phyloP scores from a whole-genome alignment of 2,113 vertebrate species.

The Sturnus vulgaris region DNA sequence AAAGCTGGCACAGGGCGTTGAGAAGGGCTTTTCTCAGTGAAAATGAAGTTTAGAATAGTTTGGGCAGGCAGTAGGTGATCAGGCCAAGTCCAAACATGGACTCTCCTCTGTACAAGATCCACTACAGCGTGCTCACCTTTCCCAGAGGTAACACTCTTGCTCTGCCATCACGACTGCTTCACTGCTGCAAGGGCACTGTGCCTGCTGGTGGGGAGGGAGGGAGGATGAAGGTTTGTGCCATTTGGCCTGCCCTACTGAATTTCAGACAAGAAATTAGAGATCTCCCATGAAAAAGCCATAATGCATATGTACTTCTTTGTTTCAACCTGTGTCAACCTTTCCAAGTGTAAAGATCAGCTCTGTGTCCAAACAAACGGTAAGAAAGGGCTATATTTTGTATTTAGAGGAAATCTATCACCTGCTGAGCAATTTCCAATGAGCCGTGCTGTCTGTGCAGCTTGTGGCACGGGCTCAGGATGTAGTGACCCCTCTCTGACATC shows the following conservation, averaged over 20 bases:
- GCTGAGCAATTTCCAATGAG: not conserved
- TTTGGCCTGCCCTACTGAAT: not conserved
- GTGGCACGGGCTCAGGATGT: accelerated
- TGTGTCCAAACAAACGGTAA: not conserved
- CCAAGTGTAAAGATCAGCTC: not conserved
- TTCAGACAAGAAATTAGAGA: not conserved
- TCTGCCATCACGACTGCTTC: not conserved
- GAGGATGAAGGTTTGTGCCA: accelerated
- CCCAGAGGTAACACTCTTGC: not conserved
- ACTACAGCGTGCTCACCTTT: accelerated
- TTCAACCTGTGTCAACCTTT: not conserved
- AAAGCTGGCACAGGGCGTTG: not conserved
- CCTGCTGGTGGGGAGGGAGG: not conserved
- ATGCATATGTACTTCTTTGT: not conserved
- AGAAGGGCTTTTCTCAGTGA: not conserved
- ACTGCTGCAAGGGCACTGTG: not conserved
- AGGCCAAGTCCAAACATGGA: not conserved
- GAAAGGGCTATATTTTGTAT: not conserved
- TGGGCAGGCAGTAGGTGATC: not conserved
- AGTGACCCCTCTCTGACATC: not conserved
- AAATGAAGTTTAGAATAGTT: not conserved
- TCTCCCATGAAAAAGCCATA: not conserved
- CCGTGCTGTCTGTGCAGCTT: not conserved
- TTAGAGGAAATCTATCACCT: not conserved
- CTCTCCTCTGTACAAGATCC: accelerated